Conservation (phyloP, 1,140 invertebrate species). For the Bemisia tabaci region DNA sequence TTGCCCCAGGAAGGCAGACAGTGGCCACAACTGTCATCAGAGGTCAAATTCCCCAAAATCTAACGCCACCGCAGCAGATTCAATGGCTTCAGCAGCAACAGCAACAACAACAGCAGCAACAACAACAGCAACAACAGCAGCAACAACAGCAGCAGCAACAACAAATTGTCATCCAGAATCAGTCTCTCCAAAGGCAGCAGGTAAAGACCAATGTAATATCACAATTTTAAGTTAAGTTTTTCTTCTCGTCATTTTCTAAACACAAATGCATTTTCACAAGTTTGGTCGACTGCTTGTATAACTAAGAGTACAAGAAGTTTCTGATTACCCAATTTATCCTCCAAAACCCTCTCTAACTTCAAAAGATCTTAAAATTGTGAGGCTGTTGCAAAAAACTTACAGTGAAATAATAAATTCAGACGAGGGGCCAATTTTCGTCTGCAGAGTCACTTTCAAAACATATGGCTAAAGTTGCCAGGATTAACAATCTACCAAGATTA, state of each 20-base stretch:
- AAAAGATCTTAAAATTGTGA: too few relatives aligned
- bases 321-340: too few relatives aligned
- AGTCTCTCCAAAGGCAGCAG: conserved; percentile 25
- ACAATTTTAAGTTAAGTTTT: neutral
- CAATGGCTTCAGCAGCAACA: conserved; percentile 37
- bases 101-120: conserved; percentile 33
- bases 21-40: conserved; percentile 33
- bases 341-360: too few relatives aligned
- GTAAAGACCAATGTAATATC: neutral
- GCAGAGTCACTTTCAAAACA: too few relatives aligned
- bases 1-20: conserved; percentile 13
- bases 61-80: conserved; percentile 47
- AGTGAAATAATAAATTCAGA: too few relatives aligned
- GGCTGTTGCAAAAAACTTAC: too few relatives aligned
- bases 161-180: conserved; percentile 22
- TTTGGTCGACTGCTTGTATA: too few relatives aligned
- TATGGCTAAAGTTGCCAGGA: too few relatives aligned
- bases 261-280: too few relatives aligned
- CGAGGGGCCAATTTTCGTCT: too few relatives aligned
- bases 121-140: conserved; percentile 14
- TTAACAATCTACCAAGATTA: too few relatives aligned
- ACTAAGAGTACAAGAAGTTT: too few relatives aligned
- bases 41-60: conserved; percentile 41
- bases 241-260: neutral
- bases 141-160: conserved; percentile 35